Percentiles rank a stretch among this genome's conserved stretches.
Evolutionary conservation across 2,888 invertebrate species (phyloP).

Genomic region (Balanococcus diminutus): DNA sequence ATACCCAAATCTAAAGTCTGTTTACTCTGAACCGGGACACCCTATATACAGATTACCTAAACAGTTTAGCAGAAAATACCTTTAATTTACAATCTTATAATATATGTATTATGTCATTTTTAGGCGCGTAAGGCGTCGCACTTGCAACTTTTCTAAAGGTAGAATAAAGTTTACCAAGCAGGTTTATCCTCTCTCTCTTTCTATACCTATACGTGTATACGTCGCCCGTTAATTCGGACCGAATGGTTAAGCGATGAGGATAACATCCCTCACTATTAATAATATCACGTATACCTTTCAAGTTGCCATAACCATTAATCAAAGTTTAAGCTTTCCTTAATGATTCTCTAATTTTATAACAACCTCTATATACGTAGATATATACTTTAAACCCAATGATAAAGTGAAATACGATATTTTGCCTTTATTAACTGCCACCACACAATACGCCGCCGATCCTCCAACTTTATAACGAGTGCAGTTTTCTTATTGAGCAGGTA

Average conservation of each 20-base stretch:
- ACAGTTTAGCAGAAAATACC: background rate
- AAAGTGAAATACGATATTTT: constrained; percentile 49
- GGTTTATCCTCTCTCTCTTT: background rate
- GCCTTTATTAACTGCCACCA: constrained; percentile 46
- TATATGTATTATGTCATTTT: constrained; percentile 35
- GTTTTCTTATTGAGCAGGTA: background rate
- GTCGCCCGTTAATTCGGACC: constrained; percentile 24
- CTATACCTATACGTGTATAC: background rate
- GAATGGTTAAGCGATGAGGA: constrained; percentile 51
- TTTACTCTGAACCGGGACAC: no score
- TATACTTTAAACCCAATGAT: constrained; percentile 52
- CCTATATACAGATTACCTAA: background rate
- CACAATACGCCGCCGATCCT: background rate
- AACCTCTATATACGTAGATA: constrained; percentile 44
- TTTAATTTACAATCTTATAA: constrained; percentile 44
- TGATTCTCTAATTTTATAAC: constrained; percentile 54
- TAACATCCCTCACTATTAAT: constrained; percentile 51
- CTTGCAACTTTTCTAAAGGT: constrained; percentile 33
- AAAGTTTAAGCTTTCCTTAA: constrained; percentile 52
- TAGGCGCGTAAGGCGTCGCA: background rate
- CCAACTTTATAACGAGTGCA: background rate
- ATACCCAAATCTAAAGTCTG: no score
- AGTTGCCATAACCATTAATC: constrained; percentile 52
- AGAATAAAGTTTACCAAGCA: constrained; percentile 9
- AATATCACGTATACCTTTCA: constrained; percentile 52